A percentile compares a stretch with the other conserved stretches of the same genome.
Evolutionary conservation across 2,888 invertebrate genomes (phyloP).

Genomic region (Thereva unica): DNA sequence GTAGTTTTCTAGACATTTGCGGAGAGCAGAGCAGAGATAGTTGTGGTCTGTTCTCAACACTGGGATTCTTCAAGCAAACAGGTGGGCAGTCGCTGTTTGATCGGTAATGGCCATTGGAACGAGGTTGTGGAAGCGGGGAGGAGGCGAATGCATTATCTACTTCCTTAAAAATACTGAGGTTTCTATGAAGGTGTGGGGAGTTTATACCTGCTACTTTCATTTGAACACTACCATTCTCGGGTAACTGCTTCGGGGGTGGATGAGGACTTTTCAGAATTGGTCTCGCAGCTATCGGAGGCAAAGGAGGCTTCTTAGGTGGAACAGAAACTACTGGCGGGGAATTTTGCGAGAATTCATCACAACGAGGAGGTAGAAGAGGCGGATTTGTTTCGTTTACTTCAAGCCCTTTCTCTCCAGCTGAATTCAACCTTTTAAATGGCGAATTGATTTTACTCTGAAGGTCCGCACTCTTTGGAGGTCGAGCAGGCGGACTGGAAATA

Average conservation of each 20-base stretch:
- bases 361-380: conserved; percentile 47
- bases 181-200: conserved; percentile 67
- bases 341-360: conserved; percentile 38
- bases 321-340: conserved; percentile 50
- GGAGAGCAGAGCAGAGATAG: conserved; percentile 62
- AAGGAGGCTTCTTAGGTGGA: conserved; percentile 73
- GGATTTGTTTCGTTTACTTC: conserved; percentile 43
- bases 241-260: conserved; percentile 63
- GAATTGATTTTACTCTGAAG: conserved; percentile 48
- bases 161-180: conserved; percentile 64
- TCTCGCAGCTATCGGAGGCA: conserved; percentile 67
- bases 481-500: conserved; percentile 65
- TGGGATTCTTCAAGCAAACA: conserved; percentile 45
- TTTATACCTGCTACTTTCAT: conserved; percentile 66
- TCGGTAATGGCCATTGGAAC: conserved; percentile 52
- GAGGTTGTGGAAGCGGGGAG: conserved; percentile 42
- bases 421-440: conserved; percentile 50
- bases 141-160: conserved; percentile 60
- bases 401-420: conserved; percentile 27
- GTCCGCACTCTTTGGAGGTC: conserved; percentile 68
- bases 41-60: conserved; percentile 46
- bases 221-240: conserved; percentile 53
- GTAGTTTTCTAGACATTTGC: conserved; percentile 60
- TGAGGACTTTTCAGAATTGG: conserved; percentile 61
- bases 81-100: conserved; percentile 48